Base-by-base conservation (phyloP, 1,140 invertebrate species). In the Drosophila repletoides region DNA sequence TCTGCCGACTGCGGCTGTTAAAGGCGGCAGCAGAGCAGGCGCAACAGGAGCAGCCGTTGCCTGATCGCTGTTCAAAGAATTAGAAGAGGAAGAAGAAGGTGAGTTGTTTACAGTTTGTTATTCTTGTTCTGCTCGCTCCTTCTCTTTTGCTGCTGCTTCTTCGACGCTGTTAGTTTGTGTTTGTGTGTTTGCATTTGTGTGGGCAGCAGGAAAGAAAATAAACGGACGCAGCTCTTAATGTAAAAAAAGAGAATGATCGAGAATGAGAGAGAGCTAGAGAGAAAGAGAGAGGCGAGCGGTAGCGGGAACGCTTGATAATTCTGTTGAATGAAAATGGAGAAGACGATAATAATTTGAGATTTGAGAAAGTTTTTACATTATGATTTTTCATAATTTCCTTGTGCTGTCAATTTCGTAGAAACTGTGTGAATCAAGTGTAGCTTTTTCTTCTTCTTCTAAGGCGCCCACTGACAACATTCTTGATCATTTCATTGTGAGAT, bases 11-110 rank as follows among this genome's bases (percentile, higher is more conserved):
- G 36, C 36, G 22, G 26, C 40, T 55, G 41, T 56, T 36, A 43
- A 3, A 40, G 14, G 26, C 28, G 15, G 49, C 38, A 61, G 43
- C 46, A 65, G 40, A 53, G 48, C 58, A 61, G 31, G 66, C 66
- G 66, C 66, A 64, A 55, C 66, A 69, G 66, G 66, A 69, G 66
- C 43, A 59, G 43, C 60, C 12, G 21, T 34, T 31, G 48, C 58
- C 4, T 43, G 46, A 46, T 58, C 58, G 14, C 36, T 33, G 36
- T 55, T 10, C 9, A 63, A n/a, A 56, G 61, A 41, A 59, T 41
- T 49, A 60, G 36, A 49, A 43, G 26, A 6, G 48, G 17, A 3
- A 40, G 26, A 41, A 33, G 19, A 45, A 26, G 33, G 61, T 58
- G 12, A 58, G 53, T 48, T 15, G 28, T 24, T 31, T 17, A 17